Percentiles rank a stretch among this genome's conserved stretches.
Evolutionary conservation across 1,140 invertebrate species (phyloP).

Genomic region (Psix sp.): DNA sequence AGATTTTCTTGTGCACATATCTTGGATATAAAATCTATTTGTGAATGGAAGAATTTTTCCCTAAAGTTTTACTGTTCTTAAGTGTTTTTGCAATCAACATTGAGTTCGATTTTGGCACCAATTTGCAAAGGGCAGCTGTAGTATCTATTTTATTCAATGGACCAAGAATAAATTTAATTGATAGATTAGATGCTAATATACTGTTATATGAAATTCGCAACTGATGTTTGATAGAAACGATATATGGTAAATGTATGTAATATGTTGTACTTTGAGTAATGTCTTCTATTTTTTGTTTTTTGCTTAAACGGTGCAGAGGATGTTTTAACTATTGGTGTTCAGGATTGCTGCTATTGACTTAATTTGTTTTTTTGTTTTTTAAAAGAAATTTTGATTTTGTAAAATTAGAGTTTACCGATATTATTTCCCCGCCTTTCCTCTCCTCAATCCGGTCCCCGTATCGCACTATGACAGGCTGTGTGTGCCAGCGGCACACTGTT

Average conservation of each 20-base stretch:
- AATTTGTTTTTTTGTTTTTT: no score
- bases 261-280: constrained; percentile 9
- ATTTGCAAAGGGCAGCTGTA: not conserved
- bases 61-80: constrained; percentile 18
- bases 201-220: constrained; percentile 26
- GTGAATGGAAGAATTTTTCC: constrained; percentile 10
- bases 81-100: constrained; percentile 3
- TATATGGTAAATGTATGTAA: constrained; percentile 32
- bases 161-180: constrained; percentile 11
- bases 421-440: no score
- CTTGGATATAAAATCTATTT: constrained; percentile 19
- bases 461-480: no score
- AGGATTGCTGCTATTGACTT: no score
- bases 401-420: no score
- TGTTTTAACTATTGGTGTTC: constrained; percentile 21
- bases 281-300: constrained; percentile 44
- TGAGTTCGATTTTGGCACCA: constrained; percentile 7
- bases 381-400: no score
- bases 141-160: constrained; percentile 17
- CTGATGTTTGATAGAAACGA: constrained; percentile 49
- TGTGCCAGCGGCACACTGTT: no score
- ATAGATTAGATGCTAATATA: not conserved
- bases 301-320: constrained; percentile 29
- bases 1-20: constrained; percentile 3
- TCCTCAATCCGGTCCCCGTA: no score